A percentile compares a stretch with the other conserved stretches of the same genome.
These are phyloP conservation scores for Tetragonula carbonaria DNA, from an alignment of 2,888 invertebrate species.

Conservation along the genomic window DNA sequence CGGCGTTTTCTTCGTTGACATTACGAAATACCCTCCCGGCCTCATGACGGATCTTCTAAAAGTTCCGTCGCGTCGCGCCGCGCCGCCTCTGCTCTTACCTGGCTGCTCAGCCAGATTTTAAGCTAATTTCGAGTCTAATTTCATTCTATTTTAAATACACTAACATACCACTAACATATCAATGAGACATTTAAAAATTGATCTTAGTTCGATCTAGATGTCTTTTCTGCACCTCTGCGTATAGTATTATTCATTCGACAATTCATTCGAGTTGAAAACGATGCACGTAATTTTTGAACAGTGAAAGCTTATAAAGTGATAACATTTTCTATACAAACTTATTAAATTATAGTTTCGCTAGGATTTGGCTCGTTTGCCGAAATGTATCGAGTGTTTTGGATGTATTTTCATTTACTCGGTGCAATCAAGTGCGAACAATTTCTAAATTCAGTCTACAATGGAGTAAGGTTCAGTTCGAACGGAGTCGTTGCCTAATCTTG, in stretches of 20 bases:
- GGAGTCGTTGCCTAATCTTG: constrained; percentile 49
- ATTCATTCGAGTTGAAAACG: not conserved
- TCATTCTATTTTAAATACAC: not conserved
- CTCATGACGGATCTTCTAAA: constrained; percentile 20
- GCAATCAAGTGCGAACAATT: constrained; percentile 31
- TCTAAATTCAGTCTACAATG: constrained; percentile 35
- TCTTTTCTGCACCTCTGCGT: not conserved
- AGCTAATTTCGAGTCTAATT: constrained; percentile 23
- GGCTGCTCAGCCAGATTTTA: constrained; percentile 4
- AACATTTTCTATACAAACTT: not conserved
- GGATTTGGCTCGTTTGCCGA: not conserved
- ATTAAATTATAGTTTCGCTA: not conserved
- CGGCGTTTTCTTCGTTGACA: constrained; percentile 55
- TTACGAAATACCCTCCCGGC: constrained; percentile 45
- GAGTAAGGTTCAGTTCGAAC: constrained; percentile 28
- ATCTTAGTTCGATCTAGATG: not conserved
- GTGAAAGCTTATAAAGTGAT: constrained; percentile 8
- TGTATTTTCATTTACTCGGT: not conserved
- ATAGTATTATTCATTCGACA: not conserved
- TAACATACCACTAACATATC: not conserved
- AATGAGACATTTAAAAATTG: not conserved
- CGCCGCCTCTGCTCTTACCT: not conserved
- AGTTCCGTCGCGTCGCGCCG: constrained; percentile 5
- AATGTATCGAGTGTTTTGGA: not conserved
- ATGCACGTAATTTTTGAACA: not conserved